Conservation (phyloP, 2,888 invertebrate species). For the Pseudolycoriella hygida region DNA sequence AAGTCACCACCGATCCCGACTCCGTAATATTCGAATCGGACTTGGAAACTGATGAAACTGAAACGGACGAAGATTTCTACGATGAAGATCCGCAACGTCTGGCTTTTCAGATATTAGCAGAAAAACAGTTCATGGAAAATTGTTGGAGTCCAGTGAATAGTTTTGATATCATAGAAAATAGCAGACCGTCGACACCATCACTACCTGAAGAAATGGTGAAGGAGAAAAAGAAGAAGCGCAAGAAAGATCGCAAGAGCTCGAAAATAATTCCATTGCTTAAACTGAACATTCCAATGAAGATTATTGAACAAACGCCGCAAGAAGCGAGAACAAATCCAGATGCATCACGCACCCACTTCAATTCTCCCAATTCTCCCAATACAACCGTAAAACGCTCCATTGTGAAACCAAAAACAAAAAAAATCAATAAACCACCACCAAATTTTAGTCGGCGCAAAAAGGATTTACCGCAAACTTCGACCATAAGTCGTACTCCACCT, state of each 20-base stretch:
- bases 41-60: conserved; percentile 67
- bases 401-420: not conserved
- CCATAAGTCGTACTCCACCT: conserved; percentile 10
- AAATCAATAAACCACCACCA: conserved; percentile 31
- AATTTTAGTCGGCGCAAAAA: conserved; percentile 57
- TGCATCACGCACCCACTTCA: conserved; percentile 12
- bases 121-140: conserved; percentile 50
- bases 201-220: conserved; percentile 28
- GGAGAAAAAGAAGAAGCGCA: conserved; percentile 44
- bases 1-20: conserved; percentile 28
- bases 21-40: conserved; percentile 61
- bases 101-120: conserved; percentile 52
- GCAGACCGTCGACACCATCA: conserved; percentile 45
- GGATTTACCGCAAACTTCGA: conserved; percentile 41
- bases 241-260: conserved; percentile 36
- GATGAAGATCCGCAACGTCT: conserved; percentile 63
- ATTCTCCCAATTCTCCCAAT: not conserved
- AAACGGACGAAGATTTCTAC: conserved; percentile 78
- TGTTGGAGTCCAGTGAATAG: conserved; percentile 42
- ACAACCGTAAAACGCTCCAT: not conserved
- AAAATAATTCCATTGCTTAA: conserved; percentile 13
- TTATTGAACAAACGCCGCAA: not conserved
- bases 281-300: conserved; percentile 35
- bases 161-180: conserved; percentile 40
- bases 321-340: conserved; percentile 8